Evolutionary conservation across 2,888 invertebrate genomes (phyloP), one percentile per base, ranked within the genome.

Genomic region (Andrena minutula): DNA sequence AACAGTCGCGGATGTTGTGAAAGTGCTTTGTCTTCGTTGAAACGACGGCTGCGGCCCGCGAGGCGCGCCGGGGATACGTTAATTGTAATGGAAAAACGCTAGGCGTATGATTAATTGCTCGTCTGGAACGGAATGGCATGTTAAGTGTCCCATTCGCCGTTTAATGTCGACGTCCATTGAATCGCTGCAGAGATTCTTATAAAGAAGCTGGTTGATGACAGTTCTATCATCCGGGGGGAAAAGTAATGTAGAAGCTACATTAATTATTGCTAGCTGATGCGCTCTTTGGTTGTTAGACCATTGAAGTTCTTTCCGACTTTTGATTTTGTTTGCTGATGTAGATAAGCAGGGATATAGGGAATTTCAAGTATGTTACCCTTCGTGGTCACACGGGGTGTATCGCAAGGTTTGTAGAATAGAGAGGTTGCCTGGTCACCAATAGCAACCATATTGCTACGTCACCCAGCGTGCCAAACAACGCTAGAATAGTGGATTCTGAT

Each of bases 11-110:
- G 16, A 64, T 78, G 56, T 65, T 66, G 69, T n/a, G 56, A 58
- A 66, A 41, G 72, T 76, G 64, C 84, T 82, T 74, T 71, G 68
- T 66, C 70, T 75, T 61, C 72, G 66, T 75, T n/a, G 61, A 32
- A 35, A 41, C 65, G 28, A 47, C 23, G 66, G 30, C 10, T 70
- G 69, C 30, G 79, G 56, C 26, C 56, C 68, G 47, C 41, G 53
- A 61, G 61, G 47, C 51, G 26, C 47, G 35, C 47, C 41, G 51
- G 5, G 78, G 35, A 35, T 64, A 64, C 49, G 69, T 79, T 79
- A 79, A 79, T 77, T 79, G 32, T 77, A 63, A 64, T 47, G 77
- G 63, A 32, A 32, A 5, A 30, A 49, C 63, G 53, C 28, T n/a
- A 28, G 64, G 56, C n/a, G 32, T 6, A 32, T 77, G 79, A 70